A percentile compares a stretch with the other conserved stretches of the same genome.
phyloP scores from a whole-genome alignment of 2,113 vertebrate species.

The Uropsilus gracilis region DNA sequence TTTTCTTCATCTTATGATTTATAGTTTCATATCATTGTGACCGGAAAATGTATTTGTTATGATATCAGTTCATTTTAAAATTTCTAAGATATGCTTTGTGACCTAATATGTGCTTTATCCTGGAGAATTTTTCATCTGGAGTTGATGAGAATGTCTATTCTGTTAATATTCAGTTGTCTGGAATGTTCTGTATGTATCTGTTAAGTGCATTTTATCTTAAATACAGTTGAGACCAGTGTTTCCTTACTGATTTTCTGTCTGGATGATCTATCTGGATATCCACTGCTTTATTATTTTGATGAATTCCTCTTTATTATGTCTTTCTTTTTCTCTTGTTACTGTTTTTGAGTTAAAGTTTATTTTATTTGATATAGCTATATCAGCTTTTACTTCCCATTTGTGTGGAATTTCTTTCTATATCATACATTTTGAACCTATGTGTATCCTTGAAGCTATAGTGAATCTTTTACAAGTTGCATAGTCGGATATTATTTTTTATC shows the following conservation, averaged over 20 bases:
- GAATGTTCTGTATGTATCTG: neutral
- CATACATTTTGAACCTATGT: neutral
- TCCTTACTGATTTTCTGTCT: neutral
- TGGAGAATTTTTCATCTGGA: neutral
- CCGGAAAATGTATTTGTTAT: neutral
- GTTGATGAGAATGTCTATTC: neutral
- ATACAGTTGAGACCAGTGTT: neutral
- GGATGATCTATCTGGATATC: neutral
- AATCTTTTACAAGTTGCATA: neutral
- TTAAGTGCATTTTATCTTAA: neutral
- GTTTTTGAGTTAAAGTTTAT: neutral
- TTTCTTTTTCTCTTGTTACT: neutral
- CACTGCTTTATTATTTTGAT: neutral
- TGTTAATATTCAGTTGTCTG: neutral
- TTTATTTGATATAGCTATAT: neutral
- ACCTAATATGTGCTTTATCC: neutral
- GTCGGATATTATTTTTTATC: neutral
- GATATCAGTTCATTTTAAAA: neutral
- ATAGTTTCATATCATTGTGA: neutral
- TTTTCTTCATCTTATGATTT: neutral
- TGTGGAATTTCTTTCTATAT: neutral
- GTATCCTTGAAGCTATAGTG: neutral
- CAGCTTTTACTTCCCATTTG: neutral
- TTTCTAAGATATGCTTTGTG: neutral
- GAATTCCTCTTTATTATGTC: neutral